Evolutionary conservation across 2,797 vertebrate genomes (phyloP).

Genomic region (Eleutherodactylus coqui): DNA sequence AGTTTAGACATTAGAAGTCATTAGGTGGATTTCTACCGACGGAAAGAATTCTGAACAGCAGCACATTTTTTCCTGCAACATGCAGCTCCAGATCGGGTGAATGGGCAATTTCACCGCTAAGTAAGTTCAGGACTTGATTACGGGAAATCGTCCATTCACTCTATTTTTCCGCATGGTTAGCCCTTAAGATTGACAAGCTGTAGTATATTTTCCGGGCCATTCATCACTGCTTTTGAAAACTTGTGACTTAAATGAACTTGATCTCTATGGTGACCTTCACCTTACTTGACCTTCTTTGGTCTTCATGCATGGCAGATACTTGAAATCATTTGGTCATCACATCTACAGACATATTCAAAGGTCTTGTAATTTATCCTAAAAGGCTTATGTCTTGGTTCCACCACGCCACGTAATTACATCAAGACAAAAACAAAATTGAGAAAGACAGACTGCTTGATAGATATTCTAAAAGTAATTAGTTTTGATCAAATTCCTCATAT

Average conservation of each 20-base stretch:
- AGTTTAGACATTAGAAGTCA: too few species aligned
- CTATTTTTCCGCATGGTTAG: too few species aligned
- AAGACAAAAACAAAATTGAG: slow-evolving; percentile 28
- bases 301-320: slow-evolving; percentile 11
- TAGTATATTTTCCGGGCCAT: too few species aligned
- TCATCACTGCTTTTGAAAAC: neutral
- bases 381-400: slow-evolving; percentile 32
- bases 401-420: slow-evolving; percentile 16
- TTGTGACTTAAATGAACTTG: neutral
- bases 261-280: neutral
- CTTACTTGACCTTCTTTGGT: neutral
- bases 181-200: too few species aligned
- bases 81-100: too few species aligned
- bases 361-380: slow-evolving; percentile 9
- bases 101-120: too few species aligned
- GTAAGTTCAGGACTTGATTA: too few species aligned
- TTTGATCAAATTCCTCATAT: slow-evolving; percentile 26
- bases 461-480: slow-evolving; percentile 33
- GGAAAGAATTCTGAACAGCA: too few species aligned
- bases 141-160: too few species aligned
- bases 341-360: neutral
- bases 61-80: too few species aligned
- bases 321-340: slow-evolving; percentile 16
- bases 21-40: too few species aligned
- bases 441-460: slow-evolving; percentile 22